Conservation (phyloP, 2,888 invertebrate species). For the Blastobasis lacticolella region DNA sequence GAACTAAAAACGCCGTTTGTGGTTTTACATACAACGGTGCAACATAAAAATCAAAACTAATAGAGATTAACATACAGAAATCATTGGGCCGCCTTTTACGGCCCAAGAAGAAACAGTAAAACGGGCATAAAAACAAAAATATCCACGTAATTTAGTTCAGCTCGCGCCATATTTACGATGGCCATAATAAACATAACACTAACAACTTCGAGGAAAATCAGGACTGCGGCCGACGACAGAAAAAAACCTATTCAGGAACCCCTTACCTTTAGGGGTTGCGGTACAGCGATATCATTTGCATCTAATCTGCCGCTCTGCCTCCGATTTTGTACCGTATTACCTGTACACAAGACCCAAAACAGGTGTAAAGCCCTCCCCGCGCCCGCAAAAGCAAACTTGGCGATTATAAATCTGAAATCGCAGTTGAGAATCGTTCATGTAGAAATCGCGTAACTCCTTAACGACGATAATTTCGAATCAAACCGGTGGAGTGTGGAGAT, state of each 20-base stretch:
- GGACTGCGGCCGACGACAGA: constrained; percentile 26
- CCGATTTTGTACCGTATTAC: neutral
- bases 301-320: neutral
- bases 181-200: constrained; percentile 34
- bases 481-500: constrained; percentile 48
- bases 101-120: neutral
- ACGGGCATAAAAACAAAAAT: constrained; percentile 1
- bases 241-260: constrained; percentile 38
- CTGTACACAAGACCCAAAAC: neutral
- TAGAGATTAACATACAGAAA: no score
- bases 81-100: neutral
- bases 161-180: constrained; percentile 29
- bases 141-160: constrained; percentile 6
- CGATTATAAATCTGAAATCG: constrained; percentile 48
- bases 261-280: constrained; percentile 40
- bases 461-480: constrained; percentile 56
- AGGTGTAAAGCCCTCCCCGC: neutral
- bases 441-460: constrained; percentile 55
- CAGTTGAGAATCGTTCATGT: constrained; percentile 45
- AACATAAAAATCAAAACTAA: no score
- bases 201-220: constrained; percentile 40
- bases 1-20: no score
- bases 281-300: constrained; percentile 16
- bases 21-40: no score
- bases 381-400: constrained; percentile 20